A percentile compares a stretch with the other conserved stretches of the same genome.
Conservation (phyloP, 1,140 invertebrate genomes). For the Maniola jurtina region DNA sequence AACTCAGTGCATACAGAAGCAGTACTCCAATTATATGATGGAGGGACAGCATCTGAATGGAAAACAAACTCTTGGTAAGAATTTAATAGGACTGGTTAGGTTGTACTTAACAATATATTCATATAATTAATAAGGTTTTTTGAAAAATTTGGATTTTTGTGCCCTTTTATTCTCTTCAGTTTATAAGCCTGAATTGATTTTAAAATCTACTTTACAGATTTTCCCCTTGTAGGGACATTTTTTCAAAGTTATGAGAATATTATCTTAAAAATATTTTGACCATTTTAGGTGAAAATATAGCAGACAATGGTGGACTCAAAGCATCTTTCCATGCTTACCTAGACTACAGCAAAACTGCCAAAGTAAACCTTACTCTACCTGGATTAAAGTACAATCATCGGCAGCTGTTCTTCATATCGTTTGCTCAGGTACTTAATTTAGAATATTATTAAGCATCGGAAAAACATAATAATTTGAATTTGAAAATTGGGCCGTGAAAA, state of each 20-base stretch:
- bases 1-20: slow-evolving; percentile 94
- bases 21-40: slow-evolving; percentile 89
- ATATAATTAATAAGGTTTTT: no score
- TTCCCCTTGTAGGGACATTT: no score
- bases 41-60: slow-evolving; percentile 86
- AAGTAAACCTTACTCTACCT: slow-evolving; percentile 81
- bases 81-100: no score
- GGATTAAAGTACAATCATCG: slow-evolving; percentile 90
- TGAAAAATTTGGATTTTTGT: no score
- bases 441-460: not conserved
- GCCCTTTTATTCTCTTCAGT: no score
- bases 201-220: not conserved
- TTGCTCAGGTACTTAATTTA: slow-evolving; percentile 86
- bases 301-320: slow-evolving; percentile 95
- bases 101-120: no score
- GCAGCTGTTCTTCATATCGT: slow-evolving; percentile 96
- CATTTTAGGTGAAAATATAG: slow-evolving; percentile 91
- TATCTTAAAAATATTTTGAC: slow-evolving; percentile 8
- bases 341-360: slow-evolving; percentile 75
- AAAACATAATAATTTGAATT: no score
- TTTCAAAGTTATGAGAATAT: no score
- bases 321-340: slow-evolving; percentile 94
- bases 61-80: slow-evolving; percentile 85
- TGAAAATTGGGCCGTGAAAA: no score
- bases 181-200: no score